Percentiles rank a stretch among this genome's conserved stretches.
Evolutionary conservation across 92 coral and sea anemone species (phyloP).

Genomic region (Parazoanthus swiftii): DNA sequence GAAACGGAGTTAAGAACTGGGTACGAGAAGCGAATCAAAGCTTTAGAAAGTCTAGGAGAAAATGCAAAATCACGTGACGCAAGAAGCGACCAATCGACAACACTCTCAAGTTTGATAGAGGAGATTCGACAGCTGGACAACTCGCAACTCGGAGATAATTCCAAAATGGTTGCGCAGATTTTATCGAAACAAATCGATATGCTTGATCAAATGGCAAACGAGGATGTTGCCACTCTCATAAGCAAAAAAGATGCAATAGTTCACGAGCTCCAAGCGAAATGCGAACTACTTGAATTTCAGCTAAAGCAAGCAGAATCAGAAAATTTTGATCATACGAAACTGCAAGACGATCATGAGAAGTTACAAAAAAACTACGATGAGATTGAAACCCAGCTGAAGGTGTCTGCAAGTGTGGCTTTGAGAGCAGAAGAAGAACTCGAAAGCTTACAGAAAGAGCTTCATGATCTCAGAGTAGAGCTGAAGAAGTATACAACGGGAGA

Average conservation of each 20-base stretch:
- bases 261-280: constrained; percentile 24
- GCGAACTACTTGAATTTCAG: constrained; percentile 24
- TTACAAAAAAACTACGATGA: constrained; percentile 6
- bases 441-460: constrained; percentile 18
- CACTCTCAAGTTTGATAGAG: constrained; percentile 18
- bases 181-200: constrained; percentile 14
- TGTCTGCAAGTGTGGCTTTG: constrained; percentile 5
- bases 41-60: constrained; percentile 52
- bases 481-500: neutral
- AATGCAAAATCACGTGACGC: constrained; percentile 34
- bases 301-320: constrained; percentile 2
- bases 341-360: neutral
- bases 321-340: neutral
- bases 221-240: constrained; percentile 17
- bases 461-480: neutral
- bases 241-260: constrained; percentile 36
- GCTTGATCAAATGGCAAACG: constrained; percentile 45
- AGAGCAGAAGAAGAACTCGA: constrained; percentile 47
- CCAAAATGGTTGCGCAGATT: constrained; percentile 18
- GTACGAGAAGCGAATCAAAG: constrained; percentile 66
- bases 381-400: neutral
- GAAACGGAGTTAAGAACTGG: constrained; percentile 44
- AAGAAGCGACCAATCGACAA: constrained; percentile 19
- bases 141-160: constrained; percentile 20
- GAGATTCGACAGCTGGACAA: constrained; percentile 38